These are phyloP conservation scores for Cepaea nemoralis DNA, from an alignment of 1,140 invertebrate genomes.

Conservation along the genomic window DNA sequence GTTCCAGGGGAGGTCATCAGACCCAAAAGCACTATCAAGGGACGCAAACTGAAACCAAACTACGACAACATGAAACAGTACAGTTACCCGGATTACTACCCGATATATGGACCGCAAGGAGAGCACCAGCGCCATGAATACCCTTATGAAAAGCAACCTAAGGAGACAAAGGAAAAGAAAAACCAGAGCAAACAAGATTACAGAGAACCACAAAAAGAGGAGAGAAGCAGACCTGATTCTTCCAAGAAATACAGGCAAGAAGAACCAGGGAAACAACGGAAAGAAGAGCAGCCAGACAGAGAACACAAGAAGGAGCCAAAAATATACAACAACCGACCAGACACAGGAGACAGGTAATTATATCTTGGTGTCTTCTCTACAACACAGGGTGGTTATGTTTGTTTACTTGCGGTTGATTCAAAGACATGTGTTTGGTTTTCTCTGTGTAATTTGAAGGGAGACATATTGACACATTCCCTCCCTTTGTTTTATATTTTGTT, in stretches of 20 bases:
- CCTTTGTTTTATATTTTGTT: too few relatives aligned
- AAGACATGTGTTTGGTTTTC: too few relatives aligned
- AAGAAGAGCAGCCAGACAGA: neutral
- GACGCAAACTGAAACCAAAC: neutral
- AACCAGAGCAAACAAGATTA: neutral
- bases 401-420: too few relatives aligned
- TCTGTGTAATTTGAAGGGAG: too few relatives aligned
- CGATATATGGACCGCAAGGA: neutral
- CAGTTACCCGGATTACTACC: neutral
- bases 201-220: neutral
- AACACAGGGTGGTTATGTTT: too few relatives aligned
- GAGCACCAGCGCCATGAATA: neutral
- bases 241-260: too few relatives aligned
- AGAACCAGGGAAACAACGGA: neutral
- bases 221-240: too few relatives aligned
- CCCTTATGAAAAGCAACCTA: neutral
- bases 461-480: too few relatives aligned
- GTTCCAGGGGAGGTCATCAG: neutral
- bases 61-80: neutral
- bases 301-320: neutral
- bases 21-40: neutral
- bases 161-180: neutral
- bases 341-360: neutral
- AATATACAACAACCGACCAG: neutral
- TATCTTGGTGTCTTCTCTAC: too few relatives aligned